phyloP scores from a whole-genome alignment of 2,797 vertebrate genomes.

The Iguana delicatissima region DNA sequence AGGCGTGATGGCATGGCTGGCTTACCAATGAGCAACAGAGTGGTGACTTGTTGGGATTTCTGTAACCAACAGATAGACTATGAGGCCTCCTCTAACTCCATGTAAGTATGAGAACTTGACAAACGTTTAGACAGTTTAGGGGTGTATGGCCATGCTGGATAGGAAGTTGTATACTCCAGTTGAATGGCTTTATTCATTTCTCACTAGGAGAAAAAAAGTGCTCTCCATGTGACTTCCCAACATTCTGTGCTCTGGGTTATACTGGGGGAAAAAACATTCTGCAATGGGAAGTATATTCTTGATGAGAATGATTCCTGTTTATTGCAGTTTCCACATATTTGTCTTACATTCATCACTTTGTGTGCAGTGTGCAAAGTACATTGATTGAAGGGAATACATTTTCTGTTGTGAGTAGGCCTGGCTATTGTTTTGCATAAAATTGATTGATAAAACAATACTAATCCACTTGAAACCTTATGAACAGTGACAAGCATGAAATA shows the following conservation, averaged over 20 bases:
- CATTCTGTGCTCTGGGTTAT: background rate
- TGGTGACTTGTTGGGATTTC: no score
- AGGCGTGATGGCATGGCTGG: no score
- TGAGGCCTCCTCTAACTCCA: no score
- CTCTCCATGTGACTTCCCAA: background rate
- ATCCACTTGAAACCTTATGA: constrained; percentile 35
- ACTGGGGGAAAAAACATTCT: background rate
- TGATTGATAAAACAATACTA: constrained; percentile 54
- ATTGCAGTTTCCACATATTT: constrained; percentile 41
- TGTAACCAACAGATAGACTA: no score
- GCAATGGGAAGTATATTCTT: no score
- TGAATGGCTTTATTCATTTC: background rate
- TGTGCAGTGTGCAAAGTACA: constrained; percentile 51
- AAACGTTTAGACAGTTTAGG: background rate
- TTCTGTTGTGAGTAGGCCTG: constrained; percentile 44
- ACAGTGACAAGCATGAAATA: constrained; percentile 33
- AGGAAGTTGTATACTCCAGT: background rate
- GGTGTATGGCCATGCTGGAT: background rate
- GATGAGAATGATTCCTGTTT: constrained; percentile 26
- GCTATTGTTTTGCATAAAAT: constrained; percentile 52
- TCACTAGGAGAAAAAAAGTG: background rate
- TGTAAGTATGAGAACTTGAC: no score
- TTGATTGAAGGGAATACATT: constrained; percentile 59
- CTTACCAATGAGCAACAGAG: no score
- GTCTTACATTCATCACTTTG: constrained; percentile 47